Base-by-base conservation (phyloP, 37 sponge, comb jelly and placozoan genomes). In the Ianthella basta region DNA sequence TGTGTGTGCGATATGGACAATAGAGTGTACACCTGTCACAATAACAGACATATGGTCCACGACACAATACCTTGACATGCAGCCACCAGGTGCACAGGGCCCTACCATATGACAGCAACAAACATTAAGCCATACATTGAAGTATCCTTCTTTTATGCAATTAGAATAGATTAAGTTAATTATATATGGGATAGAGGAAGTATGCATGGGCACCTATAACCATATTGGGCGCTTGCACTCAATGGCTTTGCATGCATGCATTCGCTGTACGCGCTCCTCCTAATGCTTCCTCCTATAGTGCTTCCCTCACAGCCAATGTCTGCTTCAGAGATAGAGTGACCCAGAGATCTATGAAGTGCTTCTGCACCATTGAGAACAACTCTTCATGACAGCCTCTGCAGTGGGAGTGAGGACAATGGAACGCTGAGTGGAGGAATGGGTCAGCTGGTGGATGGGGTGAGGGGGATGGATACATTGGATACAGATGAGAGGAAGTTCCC, bases 381-480 rank as follows among this genome's bases (percentile, higher is more conserved):
- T 34, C 29, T 35, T 30, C 33, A 1, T 18, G 70, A 69, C 70
- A 27, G 6, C 70, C 29, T 30, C 18, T 69, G 29, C 70, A 69
- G 15, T 4, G 70, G 70, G 1, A 30, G 32, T 69, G 70, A 69
- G 34, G 18, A 30, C 35, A 69, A 30, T 69, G 70, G 70, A 6
- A n/a, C 27, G 34, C 50, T 44, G 50, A 69, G 0, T 6, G 70
- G 70, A 69, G 70, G 70, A n/a, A 1, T 69, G 29, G 70, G 70
- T 2, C 70, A 69, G 6, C 70, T 69, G 70, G 70, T 69, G 70
- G 70, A 69, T 6, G 6, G 70, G 70, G 70, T 34, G 34, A 18
- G 12, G 70, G 70, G 70, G 29, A 16, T n/a, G 6, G 32, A 0
- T 4, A 13, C 70, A 16, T 33, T 69, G 34, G 70, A 69, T 15